These are phyloP conservation scores for Aurelia sp. DNA, from an alignment of 30 jellyfish, hydroid and myxozoan genomes.

Conservation along the genomic window DNA sequence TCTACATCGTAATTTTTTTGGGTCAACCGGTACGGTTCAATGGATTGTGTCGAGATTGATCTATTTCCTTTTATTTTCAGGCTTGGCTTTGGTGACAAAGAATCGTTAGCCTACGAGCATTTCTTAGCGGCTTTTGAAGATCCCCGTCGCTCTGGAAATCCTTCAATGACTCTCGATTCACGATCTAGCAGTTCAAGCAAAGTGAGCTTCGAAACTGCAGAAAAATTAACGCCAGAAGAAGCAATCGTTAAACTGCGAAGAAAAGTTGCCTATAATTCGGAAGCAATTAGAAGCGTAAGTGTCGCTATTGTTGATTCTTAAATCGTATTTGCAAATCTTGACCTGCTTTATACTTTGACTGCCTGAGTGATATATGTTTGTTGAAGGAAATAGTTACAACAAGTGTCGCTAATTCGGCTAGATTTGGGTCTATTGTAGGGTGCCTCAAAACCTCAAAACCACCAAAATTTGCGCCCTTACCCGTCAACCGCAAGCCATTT, in stretches of 20 bases:
- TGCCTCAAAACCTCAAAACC: too few species aligned
- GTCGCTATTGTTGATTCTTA: background rate
- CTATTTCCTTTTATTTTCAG: background rate
- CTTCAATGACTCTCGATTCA: conserved; percentile 35
- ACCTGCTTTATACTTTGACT: background rate
- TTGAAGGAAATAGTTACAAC: background rate
- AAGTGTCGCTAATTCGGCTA: too few species aligned
- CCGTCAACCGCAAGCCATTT: too few species aligned
- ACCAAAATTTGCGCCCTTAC: too few species aligned
- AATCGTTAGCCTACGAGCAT: conserved; percentile 40
- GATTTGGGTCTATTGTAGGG: too few species aligned
- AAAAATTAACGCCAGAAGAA: conserved; percentile 48
- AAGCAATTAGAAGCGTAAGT: conserved; percentile 51
- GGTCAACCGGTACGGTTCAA: too few species aligned
- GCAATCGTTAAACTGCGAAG: conserved; percentile 39
- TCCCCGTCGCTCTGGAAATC: conserved; percentile 53
- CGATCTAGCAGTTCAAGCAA: conserved; percentile 16
- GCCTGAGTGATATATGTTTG: background rate
- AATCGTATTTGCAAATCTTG: background rate
- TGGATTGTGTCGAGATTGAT: too few species aligned
- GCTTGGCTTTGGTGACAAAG: conserved; percentile 65
- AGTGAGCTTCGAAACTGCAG: conserved; percentile 56
- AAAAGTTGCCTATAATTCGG: conserved; percentile 49
- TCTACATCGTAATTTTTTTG: too few species aligned
- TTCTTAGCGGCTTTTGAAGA: conserved; percentile 70